Evolutionary conservation across 2,888 invertebrate genomes (phyloP), one percentile per base, ranked within the genome.

Genomic region (Nomada fabriciana): DNA sequence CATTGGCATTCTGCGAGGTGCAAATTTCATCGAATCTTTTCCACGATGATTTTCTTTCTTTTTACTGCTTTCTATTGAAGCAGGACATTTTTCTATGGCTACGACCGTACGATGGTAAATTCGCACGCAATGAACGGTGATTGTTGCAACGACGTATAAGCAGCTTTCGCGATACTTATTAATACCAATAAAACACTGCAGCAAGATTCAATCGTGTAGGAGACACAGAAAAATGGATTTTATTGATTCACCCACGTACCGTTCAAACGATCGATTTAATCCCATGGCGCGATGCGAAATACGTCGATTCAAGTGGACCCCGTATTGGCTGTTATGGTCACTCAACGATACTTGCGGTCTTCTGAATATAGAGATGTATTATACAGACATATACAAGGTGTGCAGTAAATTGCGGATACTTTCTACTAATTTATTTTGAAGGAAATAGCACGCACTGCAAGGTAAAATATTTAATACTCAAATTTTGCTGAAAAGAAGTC

Each of bases 281-380:
- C 81, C 86, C 65, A 73, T 73, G 63, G 65, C 75, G 67, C 64
- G 76, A 84, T 80, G 73, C 70, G 72, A 83, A 86, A 84, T 76
- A 60, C 65, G 83, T 82, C 76, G 86, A 89, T 87, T 84, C 82
- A 72, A 80, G 71, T 80, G 82, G 84, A 82, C 86, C 82, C 77
- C 47, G 70, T 82, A 87, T 89, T 79, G 87, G 64, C 80, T 76
- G 83, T 82, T 88, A 83, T 69, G 79, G 70, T 83, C 80, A 77
- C 64, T 83, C 86, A 89, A 90, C 86, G 88, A 90, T 88, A 78
- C 77, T 83, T 77, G 85, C 67, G 84, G 85, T 85, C 82, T 76
- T 70, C 42, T 67, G 70, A 53, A 29, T 72, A 74, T 50, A 29
- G 43, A 59, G 53, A 53, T 42, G 59, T 52, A 43, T 47, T 11